These are phyloP conservation scores for Ailuropoda melanoleuca DNA, from an alignment of 2,113 vertebrate species.

Conservation along the genomic window DNA sequence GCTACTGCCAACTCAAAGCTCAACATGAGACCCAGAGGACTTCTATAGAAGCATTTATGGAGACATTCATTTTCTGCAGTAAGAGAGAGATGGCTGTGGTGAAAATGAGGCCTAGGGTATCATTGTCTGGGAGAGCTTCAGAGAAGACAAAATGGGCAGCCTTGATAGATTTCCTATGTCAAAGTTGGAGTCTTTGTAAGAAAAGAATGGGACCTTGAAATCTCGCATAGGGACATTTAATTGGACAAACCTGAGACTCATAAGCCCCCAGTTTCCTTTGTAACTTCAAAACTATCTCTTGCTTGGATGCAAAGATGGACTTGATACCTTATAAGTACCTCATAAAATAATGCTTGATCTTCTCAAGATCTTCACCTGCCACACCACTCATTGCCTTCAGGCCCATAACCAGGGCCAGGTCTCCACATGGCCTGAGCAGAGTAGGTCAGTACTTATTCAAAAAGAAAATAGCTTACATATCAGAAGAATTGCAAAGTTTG, in stretches of 20 bases:
- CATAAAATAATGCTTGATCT: not conserved
- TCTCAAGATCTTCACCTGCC: not conserved
- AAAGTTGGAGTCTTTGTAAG: not conserved
- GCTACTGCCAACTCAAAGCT: not conserved
- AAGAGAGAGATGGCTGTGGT: not conserved
- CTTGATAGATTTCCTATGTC: not conserved
- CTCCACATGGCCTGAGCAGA: not conserved
- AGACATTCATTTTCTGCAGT: not conserved
- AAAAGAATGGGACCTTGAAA: not conserved
- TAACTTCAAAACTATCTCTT: not conserved
- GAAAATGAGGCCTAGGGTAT: not conserved
- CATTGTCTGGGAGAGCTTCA: not conserved
- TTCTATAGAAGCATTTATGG: not conserved
- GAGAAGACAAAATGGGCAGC: not conserved
- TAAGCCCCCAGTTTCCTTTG: not conserved
- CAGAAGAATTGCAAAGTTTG: not conserved
- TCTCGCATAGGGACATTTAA: not conserved
- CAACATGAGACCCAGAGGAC: not conserved
- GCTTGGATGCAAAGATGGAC: not conserved
- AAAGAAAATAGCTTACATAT: not conserved
- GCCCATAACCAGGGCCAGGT: not conserved
- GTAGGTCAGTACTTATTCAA: not conserved
- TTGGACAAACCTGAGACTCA: not conserved
- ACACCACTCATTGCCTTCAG: not conserved
- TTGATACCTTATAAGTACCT: not conserved